Percentiles rank a stretch among this genome's conserved stretches.
Evolutionary conservation across 2,888 invertebrate genomes (phyloP).

Genomic region (Drosophila borealis): DNA sequence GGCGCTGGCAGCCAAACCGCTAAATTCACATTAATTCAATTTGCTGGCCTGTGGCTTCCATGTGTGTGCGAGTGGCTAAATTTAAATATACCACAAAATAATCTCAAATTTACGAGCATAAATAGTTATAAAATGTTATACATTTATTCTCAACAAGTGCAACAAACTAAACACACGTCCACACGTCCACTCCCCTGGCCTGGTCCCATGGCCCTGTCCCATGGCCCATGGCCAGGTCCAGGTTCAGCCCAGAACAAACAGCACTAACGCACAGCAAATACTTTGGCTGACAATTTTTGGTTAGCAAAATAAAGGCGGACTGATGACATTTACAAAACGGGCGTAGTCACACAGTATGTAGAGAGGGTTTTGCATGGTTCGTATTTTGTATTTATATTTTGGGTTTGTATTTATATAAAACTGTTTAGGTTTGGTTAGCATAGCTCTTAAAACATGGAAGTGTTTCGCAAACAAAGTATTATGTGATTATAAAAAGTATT

Average conservation of each 20-base stretch:
- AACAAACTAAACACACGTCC: conserved; percentile 33
- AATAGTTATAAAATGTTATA: conserved; percentile 74
- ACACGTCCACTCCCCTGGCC: background rate
- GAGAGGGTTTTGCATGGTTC: background rate
- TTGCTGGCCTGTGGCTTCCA: conserved; percentile 8
- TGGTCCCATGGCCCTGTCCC: background rate
- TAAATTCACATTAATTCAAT: conserved; percentile 32
- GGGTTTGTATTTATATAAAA: too few species aligned
- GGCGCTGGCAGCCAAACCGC: conserved; percentile 29
- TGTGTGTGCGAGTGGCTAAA: conserved; percentile 42
- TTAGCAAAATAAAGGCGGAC: conserved; percentile 26
- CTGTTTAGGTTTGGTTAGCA: too few species aligned
- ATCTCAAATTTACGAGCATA: conserved; percentile 74
- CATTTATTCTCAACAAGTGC: conserved; percentile 69
- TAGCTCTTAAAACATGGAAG: too few species aligned
- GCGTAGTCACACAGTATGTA: conserved; percentile 1
- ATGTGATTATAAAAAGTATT: too few species aligned
- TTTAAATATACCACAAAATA: conserved; percentile 72
- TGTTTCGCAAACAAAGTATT: too few species aligned
- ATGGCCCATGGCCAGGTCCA: conserved; percentile 4
- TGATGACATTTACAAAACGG: conserved; percentile 21
- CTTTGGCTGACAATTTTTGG: conserved; percentile 37
- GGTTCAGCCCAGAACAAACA: conserved; percentile 36
- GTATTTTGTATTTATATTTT: too few species aligned
- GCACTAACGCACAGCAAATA: conserved; percentile 32